These are phyloP conservation scores for Chromobotia macracanthus DNA, from an alignment of 2,797 vertebrate genomes.

Conservation along the genomic window DNA sequence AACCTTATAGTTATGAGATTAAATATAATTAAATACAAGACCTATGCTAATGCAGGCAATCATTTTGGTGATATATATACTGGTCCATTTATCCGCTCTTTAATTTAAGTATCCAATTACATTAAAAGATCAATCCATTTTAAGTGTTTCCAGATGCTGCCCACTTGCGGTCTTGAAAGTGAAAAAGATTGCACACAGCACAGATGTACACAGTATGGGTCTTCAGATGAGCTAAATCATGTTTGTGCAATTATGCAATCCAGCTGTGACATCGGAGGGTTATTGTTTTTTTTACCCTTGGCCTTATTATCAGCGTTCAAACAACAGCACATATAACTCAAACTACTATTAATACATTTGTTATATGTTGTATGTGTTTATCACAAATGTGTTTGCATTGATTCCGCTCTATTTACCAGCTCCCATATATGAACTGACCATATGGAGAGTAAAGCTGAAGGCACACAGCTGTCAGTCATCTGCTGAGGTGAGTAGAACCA, in stretches of 20 bases:
- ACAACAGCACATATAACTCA: not conserved
- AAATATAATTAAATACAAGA: too few relatives aligned
- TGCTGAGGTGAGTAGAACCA: constrained; percentile 45
- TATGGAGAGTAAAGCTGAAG: not conserved
- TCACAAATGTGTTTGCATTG: not conserved
- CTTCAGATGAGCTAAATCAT: not conserved
- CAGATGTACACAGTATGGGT: not conserved
- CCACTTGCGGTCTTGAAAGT: constrained; percentile 22
- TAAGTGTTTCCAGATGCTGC: constrained; percentile 27
- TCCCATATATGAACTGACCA: not conserved
- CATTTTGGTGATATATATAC: not conserved
- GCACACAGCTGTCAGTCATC: constrained; percentile 46
- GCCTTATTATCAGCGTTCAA: not conserved
- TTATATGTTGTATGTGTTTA: not conserved
- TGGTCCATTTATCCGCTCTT: not conserved
- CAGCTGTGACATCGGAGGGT: not conserved
- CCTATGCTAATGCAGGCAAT: not conserved
- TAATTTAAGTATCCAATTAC: not conserved
- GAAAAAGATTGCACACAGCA: not conserved
- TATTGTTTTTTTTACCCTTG: not conserved
- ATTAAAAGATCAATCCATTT: too few relatives aligned
- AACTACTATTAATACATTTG: not conserved
- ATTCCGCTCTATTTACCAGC: not conserved
- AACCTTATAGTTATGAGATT: too few relatives aligned
- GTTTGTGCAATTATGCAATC: not conserved